These are phyloP conservation scores for Calliphora vicina DNA, from an alignment of 1,140 invertebrate species.

Conservation along the genomic window DNA sequence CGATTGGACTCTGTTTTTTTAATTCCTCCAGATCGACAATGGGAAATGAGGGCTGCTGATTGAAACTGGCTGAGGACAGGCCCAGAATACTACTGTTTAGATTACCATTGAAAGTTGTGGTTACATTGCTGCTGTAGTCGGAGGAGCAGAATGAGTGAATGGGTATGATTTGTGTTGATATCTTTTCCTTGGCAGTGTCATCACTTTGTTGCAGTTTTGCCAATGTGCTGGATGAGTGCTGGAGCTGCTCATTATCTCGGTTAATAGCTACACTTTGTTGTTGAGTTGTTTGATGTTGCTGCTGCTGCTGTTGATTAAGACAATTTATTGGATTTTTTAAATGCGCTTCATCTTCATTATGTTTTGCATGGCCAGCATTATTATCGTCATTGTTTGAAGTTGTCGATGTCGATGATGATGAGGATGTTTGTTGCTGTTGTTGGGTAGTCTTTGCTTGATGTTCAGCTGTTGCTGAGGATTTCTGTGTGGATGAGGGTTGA, in stretches of 20 bases:
- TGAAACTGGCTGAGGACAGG: background rate
- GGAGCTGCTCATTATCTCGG: background rate
- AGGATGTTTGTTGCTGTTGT: background rate
- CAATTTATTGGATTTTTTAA: conserved; percentile 7
- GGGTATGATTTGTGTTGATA: background rate
- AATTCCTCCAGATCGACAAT: conserved; percentile 36
- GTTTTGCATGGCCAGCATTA: conserved; percentile 36
- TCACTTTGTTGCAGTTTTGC: background rate
- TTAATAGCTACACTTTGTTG: background rate
- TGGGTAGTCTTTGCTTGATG: conserved; percentile 22
- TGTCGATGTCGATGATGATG: background rate
- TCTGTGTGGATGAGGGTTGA: background rate
- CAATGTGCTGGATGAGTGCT: no score
- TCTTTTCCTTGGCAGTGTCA: background rate
- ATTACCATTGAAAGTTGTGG: background rate
- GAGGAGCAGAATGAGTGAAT: background rate
- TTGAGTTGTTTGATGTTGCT: conserved; percentile 8
- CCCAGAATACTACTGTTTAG: background rate
- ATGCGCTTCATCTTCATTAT: conserved; percentile 2
- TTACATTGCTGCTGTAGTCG: background rate
- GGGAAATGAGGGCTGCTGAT: conserved; percentile 32
- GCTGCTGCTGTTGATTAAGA: background rate
- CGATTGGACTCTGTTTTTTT: conserved; percentile 31
- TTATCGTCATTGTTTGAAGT: conserved; percentile 17
- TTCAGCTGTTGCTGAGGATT: conserved; percentile 23